Conservation (phyloP, 2,888 invertebrate species). For the Leucophora obtusa region DNA sequence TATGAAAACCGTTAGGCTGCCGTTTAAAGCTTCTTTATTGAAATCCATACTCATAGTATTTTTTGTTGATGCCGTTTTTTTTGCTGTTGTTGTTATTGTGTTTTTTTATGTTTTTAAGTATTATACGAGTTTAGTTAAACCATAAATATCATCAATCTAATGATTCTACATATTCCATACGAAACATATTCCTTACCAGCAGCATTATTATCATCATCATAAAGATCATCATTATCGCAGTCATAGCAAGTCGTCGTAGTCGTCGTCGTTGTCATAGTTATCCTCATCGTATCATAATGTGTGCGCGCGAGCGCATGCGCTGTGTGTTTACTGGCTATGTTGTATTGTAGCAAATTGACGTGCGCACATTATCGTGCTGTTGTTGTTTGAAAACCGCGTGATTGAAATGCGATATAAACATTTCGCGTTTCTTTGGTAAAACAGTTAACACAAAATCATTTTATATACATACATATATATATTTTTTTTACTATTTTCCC, state of each 20-base stretch:
- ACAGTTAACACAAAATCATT: background rate
- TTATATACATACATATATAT: conserved; percentile 16
- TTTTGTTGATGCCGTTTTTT: conserved; percentile 13
- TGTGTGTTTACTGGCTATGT: background rate
- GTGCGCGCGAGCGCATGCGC: conserved; percentile 20
- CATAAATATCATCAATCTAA: conserved; percentile 62
- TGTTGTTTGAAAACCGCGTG: conserved; percentile 68
- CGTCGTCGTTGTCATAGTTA: conserved; percentile 8
- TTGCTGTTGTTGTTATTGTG: conserved; percentile 25
- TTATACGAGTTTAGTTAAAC: conserved; percentile 57
- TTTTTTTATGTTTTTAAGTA: conserved; percentile 35
- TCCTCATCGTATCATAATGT: conserved; percentile 53
- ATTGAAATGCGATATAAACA: conserved; percentile 78
- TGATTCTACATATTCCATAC: conserved; percentile 49
- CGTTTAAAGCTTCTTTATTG: conserved; percentile 46
- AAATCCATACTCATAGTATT: conserved; percentile 9
- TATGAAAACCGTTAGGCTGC: conserved; percentile 61
- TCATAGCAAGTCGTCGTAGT: conserved; percentile 46
- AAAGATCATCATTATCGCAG: conserved; percentile 60
- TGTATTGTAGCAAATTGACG: conserved; percentile 57
- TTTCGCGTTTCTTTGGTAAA: conserved; percentile 61
- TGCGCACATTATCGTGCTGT: conserved; percentile 65
- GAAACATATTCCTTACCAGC: conserved; percentile 30
- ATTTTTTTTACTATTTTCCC: background rate
- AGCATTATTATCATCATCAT: conserved; percentile 25